Base-by-base conservation (phyloP, 1,140 invertebrate species). In the Drosophila erecta region DNA sequence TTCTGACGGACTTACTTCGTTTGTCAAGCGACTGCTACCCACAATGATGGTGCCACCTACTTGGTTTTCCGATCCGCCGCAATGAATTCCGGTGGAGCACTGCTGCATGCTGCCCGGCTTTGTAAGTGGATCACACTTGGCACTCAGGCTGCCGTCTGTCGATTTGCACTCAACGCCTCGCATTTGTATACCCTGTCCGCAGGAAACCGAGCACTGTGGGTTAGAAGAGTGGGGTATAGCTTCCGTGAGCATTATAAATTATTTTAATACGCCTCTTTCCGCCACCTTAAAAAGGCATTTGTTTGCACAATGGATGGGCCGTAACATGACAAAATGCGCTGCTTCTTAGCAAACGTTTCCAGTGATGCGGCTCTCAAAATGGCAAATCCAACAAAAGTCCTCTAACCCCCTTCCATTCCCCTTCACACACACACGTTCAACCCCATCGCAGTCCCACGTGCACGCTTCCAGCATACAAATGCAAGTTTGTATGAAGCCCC, bases 121-220 rank as follows among this genome's bases (percentile, higher is more conserved):
- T 20, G 90, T 91, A 7, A 90, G 75, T 1, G 93, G 93, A 69
- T 94, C 93, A 73, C 95, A 95, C 59, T 93, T 85, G 92, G 73
- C 84, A 76, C 90, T 92, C 56, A 90, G 90, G 81, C 79, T 90
- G 47, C 91, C 87, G 58, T 92, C 80, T 12, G 78, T 73, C 72
- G 93, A 93, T 81, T 95, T 93, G 91, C 97, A 98, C 84, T 96
- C 95, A n/a, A 98, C 96, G 17, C 94, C 95, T 27, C 97, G 93
- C 4, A 95, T 96, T 92, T 97, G 96, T n/a, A 96, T 93, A 0
- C 97, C 97, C 91, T 94, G 95, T 4, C 97, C 97, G 85, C 97
- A 98, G 2, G 95, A 95, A 8, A 95, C 95, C n/a, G 97, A 97
- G 90, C 97, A 98, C 97, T 98, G 73, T 30, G 41, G 24, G 33